Conservation (phyloP, 1,140 invertebrate genomes). For the Rhyzopertha dominica region DNA sequence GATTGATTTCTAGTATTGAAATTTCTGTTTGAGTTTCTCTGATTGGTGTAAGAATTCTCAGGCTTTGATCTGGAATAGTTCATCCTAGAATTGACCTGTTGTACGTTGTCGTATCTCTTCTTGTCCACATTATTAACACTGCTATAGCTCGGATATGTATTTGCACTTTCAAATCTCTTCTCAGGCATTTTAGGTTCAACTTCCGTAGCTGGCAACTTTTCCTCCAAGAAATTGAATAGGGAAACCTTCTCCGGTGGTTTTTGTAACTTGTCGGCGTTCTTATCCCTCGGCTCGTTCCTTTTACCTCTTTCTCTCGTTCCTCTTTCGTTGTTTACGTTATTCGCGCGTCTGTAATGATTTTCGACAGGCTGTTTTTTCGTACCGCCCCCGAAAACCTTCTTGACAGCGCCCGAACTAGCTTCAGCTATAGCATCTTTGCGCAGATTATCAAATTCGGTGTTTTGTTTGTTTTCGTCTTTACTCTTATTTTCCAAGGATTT, state of each 20-base stretch:
- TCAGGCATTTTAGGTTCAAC: too few relatives aligned
- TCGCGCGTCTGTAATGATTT: constrained; percentile 58
- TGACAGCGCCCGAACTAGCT: constrained; percentile 68
- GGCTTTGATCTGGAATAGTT: too few relatives aligned
- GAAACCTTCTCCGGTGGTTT: constrained; percentile 82
- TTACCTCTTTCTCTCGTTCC: constrained; percentile 47
- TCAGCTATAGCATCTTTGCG: constrained; percentile 82
- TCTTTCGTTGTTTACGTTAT: constrained; percentile 37
- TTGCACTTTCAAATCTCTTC: too few relatives aligned
- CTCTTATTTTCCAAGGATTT: constrained; percentile 63
- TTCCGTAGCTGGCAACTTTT: constrained; percentile 63
- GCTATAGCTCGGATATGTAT: too few relatives aligned
- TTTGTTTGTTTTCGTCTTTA: constrained; percentile 55
- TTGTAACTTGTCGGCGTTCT: constrained; percentile 53
- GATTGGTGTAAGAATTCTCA: too few relatives aligned
- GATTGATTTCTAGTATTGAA: too few relatives aligned
- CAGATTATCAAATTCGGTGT: constrained; percentile 80
- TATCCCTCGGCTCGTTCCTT: constrained; percentile 50
- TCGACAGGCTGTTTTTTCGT: constrained; percentile 62
- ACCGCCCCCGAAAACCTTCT: constrained; percentile 72
- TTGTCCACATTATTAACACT: too few relatives aligned
- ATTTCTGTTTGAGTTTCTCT: too few relatives aligned
- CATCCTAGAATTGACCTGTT: too few relatives aligned
- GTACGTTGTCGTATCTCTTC: too few relatives aligned
- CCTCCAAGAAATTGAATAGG: constrained; percentile 81